Percentiles rank a stretch among this genome's conserved stretches.
Evolutionary conservation across 1,140 invertebrate species (phyloP).

Genomic region (Kradibia gibbosae): DNA sequence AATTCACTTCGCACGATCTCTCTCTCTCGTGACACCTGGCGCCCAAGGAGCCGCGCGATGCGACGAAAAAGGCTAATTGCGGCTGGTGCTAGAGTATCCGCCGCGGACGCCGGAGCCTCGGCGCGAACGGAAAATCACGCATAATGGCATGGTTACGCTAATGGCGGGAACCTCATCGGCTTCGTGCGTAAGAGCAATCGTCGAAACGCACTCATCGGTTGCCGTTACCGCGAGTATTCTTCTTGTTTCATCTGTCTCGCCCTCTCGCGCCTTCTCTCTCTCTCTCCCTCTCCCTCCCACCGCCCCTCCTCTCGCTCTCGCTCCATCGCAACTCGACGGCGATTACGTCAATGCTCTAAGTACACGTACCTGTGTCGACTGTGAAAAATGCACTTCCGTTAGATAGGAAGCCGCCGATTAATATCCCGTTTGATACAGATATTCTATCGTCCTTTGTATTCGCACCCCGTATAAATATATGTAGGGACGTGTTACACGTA

Average conservation of each 20-base stretch:
- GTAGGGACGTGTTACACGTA: not conserved
- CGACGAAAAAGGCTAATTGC: too few relatives aligned
- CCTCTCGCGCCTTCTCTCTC: too few relatives aligned
- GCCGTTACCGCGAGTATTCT: conserved; percentile 4
- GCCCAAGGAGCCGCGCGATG: not conserved
- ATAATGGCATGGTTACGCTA: not conserved
- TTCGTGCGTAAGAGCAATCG: not conserved
- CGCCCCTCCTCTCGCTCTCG: not conserved
- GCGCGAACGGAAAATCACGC: not conserved
- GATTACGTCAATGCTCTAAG: not conserved
- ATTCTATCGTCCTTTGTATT: not conserved
- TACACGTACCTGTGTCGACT: not conserved
- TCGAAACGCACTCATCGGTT: not conserved
- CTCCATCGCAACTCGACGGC: not conserved
- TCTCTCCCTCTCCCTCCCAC: not conserved
- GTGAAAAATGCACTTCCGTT: conserved; percentile 31
- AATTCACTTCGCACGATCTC: not conserved
- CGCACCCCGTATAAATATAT: not conserved
- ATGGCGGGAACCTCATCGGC: not conserved
- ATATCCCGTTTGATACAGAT: conserved; percentile 36
- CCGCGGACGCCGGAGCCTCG: too few relatives aligned
- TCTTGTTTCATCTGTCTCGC: too few relatives aligned
- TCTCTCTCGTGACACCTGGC: not conserved
- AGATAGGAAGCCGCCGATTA: conserved; percentile 21
- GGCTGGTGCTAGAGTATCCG: too few relatives aligned